These are phyloP conservation scores for Oceanites oceanicus DNA, from an alignment of 2,113 vertebrate genomes.

Conservation along the genomic window DNA sequence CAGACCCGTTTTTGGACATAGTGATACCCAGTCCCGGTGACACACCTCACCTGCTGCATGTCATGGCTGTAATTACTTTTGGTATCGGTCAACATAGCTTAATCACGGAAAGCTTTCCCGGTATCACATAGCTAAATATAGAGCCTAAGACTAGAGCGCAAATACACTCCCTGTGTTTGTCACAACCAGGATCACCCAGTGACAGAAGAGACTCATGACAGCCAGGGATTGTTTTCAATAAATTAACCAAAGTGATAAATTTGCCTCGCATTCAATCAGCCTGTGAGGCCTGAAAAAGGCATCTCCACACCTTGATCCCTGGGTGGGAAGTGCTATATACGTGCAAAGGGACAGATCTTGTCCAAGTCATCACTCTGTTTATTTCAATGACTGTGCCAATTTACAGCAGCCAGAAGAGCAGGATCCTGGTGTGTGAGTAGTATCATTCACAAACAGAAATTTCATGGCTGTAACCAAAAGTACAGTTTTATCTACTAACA, in stretches of 20 bases:
- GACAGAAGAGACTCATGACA: not conserved
- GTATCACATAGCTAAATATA: constrained; percentile 30
- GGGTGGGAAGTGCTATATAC: fast-evolving
- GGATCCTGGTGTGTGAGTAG: too few relatives aligned
- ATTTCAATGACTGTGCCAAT: not conserved
- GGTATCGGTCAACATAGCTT: constrained; percentile 29
- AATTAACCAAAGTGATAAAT: not conserved
- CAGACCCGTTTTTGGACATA: not conserved
- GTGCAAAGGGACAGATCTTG: not conserved
- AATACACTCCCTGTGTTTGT: constrained; percentile 62
- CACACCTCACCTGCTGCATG: not conserved
- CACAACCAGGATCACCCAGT: not conserved
- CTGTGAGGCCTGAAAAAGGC: not conserved
- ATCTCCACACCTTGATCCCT: fast-evolving
- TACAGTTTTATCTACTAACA: not conserved
- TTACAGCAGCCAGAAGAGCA: not conserved
- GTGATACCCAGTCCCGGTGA: not conserved
- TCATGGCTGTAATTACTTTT: not conserved
- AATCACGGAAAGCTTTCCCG: not conserved
- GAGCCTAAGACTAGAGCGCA: constrained; percentile 29
- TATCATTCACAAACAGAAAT: not conserved
- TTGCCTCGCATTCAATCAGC: fast-evolving
- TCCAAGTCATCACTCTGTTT: not conserved
- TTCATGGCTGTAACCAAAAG: not conserved
- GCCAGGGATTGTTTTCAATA: not conserved